These are phyloP conservation scores for Trachurus trachurus DNA, from an alignment of 2,797 vertebrate species.

Conservation along the genomic window DNA sequence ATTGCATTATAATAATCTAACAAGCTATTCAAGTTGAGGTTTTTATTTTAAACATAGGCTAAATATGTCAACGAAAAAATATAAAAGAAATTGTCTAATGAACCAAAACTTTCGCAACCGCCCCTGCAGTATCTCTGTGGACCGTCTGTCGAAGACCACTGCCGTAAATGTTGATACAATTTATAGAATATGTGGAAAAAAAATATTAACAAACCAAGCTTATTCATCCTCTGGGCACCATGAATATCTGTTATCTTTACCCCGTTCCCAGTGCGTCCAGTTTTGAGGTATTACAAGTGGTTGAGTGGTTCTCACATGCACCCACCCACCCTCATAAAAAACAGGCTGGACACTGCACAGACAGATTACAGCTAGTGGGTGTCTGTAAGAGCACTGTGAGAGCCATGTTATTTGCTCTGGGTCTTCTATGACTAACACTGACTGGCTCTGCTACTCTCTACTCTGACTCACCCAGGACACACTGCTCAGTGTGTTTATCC, in stretches of 20 bases:
- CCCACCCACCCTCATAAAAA: background rate
- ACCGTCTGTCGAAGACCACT: too few relatives aligned
- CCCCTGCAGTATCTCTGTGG: too few relatives aligned
- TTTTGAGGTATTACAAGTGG: background rate
- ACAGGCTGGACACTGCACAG: constrained; percentile 23
- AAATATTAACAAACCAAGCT: background rate
- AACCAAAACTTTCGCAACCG: too few relatives aligned
- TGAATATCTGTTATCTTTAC: background rate
- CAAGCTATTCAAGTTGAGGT: too few relatives aligned
- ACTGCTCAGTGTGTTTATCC: constrained; percentile 40
- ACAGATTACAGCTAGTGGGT: constrained; percentile 51
- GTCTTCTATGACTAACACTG: constrained; percentile 57
- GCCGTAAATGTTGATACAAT: background rate
- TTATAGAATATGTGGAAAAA: background rate
- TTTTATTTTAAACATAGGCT: too few relatives aligned
- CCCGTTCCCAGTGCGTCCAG: background rate
- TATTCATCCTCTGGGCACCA: background rate
- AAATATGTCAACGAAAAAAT: too few relatives aligned
- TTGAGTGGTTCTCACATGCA: constrained; percentile 3
- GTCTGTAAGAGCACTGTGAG: constrained; percentile 43
- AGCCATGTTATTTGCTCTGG: constrained; percentile 49
- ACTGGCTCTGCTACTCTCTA: constrained; percentile 51
- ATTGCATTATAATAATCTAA: too few relatives aligned
- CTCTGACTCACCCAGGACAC: constrained; percentile 54
- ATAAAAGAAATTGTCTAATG: too few relatives aligned